Conservation (phyloP, 2,797 vertebrate genomes). For the Bovichtus diacanthus region DNA sequence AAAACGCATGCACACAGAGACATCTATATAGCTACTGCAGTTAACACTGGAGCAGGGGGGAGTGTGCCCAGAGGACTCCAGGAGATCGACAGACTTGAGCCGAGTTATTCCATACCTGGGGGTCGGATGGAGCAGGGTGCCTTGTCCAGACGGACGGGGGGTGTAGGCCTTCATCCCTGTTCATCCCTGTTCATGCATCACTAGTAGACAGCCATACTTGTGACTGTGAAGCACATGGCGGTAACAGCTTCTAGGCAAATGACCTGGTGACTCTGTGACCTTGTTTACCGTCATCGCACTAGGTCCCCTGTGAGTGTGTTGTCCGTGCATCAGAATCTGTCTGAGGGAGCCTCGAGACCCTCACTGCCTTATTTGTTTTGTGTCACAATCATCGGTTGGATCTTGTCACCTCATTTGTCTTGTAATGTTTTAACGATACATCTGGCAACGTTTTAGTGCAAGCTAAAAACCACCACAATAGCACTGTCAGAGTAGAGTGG, state of each 20-base stretch:
- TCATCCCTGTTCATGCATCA: neutral
- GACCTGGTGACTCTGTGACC: constrained; percentile 1
- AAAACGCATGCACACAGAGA: constrained; percentile 48
- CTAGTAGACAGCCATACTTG: constrained; percentile 1
- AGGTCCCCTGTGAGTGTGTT: constrained; percentile 11
- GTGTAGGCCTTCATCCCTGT: neutral
- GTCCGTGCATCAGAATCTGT: constrained; percentile 17
- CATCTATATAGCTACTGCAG: constrained; percentile 23
- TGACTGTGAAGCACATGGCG: constrained; percentile 1
- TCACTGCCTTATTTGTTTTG: constrained; percentile 64
- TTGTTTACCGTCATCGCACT: constrained; percentile 53
- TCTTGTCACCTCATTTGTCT: constrained; percentile 6
- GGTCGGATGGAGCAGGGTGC: constrained; percentile 1
- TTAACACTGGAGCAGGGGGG: constrained; percentile 40
- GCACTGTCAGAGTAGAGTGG: neutral
- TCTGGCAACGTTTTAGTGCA: constrained; percentile 11
- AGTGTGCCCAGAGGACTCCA: constrained; percentile 14
- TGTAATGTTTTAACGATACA: constrained; percentile 14
- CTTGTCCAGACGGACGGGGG: constrained; percentile 10
- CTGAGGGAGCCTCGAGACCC: constrained; percentile 31
- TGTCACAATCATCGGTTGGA: constrained; percentile 30
- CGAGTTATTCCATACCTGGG: constrained; percentile 4
- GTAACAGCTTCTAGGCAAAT: neutral
- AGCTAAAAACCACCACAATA: neutral
- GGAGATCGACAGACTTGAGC: constrained; percentile 31